Base-by-base conservation (phyloP, 2,888 invertebrate species). In the Macrophya alboannulata region DNA sequence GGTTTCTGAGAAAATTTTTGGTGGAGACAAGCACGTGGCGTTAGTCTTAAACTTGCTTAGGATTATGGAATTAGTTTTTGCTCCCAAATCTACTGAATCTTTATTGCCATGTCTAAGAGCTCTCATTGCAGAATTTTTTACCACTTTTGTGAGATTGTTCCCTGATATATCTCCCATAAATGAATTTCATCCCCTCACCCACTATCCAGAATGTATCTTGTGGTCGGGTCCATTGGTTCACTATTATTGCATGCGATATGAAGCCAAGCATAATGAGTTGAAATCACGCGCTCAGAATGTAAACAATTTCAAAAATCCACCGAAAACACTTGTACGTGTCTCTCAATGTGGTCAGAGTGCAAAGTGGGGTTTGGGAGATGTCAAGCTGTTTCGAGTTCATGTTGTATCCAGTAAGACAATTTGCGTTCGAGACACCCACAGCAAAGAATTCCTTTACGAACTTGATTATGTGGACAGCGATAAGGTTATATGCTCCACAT, bases 21-120 rank as follows among this genome's bases (percentile, higher is more conserved):
- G 62, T 37, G 87, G 84, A 25, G 86, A 89, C 86, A 21, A 86
- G 62, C 82, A 88, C 62, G 85, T 89, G 87, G 25, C 40, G 12
- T 59, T 89, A 0, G 59, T 89, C 82, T 59, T 87, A 15, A 76
- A 71, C 37, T 81, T 88, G 51, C 72, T 89, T 2, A 25, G 86
- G 84, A 87, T 89, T 25, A 88, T 88, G 87, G 88, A 88, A 84
- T 87, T 88, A 21, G 87, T 86, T 3, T 88, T 89, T 86, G 87
- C 87, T 9, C 87, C 88, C 6, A 86, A 85, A 79, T 71, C 87
- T 10, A 77, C 82, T 45, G 40, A 71, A 37, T 77, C 81, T n/a
- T 40, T 85, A 9, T 71, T 88, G n/a, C 83, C 85, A n/a, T 85
- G 82, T 45, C 86, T 89, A 84, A 79, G 84, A 83, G 45, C 55